Conservation (phyloP, 1,140 invertebrate species). For the Spodoptera litura region DNA sequence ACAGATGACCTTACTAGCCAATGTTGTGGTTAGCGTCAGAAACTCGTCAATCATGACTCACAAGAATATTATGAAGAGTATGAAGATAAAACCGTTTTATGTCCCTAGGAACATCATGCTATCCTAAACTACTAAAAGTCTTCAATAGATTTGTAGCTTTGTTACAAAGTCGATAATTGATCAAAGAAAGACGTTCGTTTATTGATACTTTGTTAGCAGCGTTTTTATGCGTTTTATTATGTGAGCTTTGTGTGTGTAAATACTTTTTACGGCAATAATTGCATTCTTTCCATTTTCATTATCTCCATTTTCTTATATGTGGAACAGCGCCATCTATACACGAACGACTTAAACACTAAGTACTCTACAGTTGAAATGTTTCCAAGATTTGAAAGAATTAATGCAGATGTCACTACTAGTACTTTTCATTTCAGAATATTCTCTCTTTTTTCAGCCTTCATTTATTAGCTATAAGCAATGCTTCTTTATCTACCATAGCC, state of each 20-base stretch:
- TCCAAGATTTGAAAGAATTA: not conserved
- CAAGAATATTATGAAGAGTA: not conserved
- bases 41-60: conserved; percentile 20
- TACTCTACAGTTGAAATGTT: not conserved
- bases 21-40: conserved; percentile 9
- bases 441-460: not conserved
- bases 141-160: no score
- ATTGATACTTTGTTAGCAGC: no score
- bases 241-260: no score
- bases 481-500: no score
- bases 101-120: no score
- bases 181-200: no score
- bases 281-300: not conserved
- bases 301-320: no score
- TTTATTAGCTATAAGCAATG: not conserved
- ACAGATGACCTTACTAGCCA: conserved; percentile 23
- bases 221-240: no score
- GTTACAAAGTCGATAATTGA: no score
- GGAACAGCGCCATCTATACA: conserved; percentile 7
- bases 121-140: no score
- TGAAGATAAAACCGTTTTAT: not conserved
- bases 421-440: not conserved
- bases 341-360: not conserved
- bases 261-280: no score
- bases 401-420: conserved; percentile 11